Conservation (phyloP, 2,888 invertebrate species). For the Leptogaster cylindrica region DNA sequence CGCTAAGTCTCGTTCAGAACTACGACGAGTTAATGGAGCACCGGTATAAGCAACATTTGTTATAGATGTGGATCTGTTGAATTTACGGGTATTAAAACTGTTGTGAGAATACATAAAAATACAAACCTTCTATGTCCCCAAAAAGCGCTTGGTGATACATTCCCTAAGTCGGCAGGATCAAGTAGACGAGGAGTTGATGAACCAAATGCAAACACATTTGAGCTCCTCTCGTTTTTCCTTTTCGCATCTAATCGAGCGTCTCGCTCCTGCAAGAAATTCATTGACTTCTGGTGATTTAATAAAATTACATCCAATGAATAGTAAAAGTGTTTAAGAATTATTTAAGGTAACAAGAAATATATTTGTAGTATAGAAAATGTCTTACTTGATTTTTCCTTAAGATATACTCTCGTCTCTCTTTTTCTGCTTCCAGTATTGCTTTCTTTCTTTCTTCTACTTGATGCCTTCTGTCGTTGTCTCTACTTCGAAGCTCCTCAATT, state of each 20-base stretch:
- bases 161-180: slow-evolving; percentile 79
- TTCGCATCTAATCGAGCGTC: slow-evolving; percentile 82
- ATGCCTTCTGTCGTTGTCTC: slow-evolving; percentile 74
- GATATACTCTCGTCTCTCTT: slow-evolving; percentile 84
- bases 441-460: slow-evolving; percentile 87
- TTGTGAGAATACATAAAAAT: neutral
- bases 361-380: too few species aligned
- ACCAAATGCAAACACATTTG: slow-evolving; percentile 85
- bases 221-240: slow-evolving; percentile 76
- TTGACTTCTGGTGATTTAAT: too few species aligned
- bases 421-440: slow-evolving; percentile 87
- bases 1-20: slow-evolving; percentile 80
- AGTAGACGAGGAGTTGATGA: slow-evolving; percentile 88
- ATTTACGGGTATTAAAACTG: neutral
- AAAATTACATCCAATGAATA: too few species aligned
- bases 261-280: slow-evolving; percentile 70
- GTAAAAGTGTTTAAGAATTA: too few species aligned
- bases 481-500: slow-evolving; percentile 80
- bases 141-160: slow-evolving; percentile 65
- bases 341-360: too few species aligned
- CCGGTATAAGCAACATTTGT: slow-evolving; percentile 84
- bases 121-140: slow-evolving; percentile 82
- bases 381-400: slow-evolving; percentile 77
- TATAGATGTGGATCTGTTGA: slow-evolving; percentile 80
- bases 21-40: slow-evolving; percentile 80